Evolutionary conservation across 2,113 vertebrate species (phyloP).

Genomic region (Pungitius pungitius): DNA sequence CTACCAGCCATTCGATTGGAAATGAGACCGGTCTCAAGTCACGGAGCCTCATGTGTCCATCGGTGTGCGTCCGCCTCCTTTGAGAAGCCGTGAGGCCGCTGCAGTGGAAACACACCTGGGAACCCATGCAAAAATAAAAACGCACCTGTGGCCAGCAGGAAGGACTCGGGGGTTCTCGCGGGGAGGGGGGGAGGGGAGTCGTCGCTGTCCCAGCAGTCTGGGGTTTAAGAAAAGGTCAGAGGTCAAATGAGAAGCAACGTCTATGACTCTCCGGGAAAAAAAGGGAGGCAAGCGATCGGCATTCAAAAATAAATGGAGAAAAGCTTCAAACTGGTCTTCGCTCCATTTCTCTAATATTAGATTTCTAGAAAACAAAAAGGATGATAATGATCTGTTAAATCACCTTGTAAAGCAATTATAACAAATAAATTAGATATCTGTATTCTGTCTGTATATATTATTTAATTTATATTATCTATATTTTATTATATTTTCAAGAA

Average conservation of each 20-base stretch:
- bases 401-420: background rate
- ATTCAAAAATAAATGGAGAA: conserved; percentile 20
- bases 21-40: background rate
- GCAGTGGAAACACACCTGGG: conserved; percentile 40
- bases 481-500: background rate
- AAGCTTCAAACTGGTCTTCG: background rate
- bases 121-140: conserved; percentile 77
- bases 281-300: conserved; percentile 11
- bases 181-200: conserved; percentile 91
- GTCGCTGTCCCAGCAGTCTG: conserved; percentile 89
- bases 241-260: conserved; percentile 64
- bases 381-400: background rate
- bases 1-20: background rate
- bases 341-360: background rate
- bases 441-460: background rate
- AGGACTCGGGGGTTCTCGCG: conserved; percentile 93
- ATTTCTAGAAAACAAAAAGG: background rate
- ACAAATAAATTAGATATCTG: background rate
- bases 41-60: background rate
- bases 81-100: background rate
- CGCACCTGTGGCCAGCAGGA: conserved; percentile 91
- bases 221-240: conserved; percentile 79
- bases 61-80: background rate
- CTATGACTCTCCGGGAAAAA: conserved; percentile 24
- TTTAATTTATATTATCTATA: background rate